Evolutionary conservation across 1,140 invertebrate genomes (phyloP).

Genomic region (Heliconius congener): DNA sequence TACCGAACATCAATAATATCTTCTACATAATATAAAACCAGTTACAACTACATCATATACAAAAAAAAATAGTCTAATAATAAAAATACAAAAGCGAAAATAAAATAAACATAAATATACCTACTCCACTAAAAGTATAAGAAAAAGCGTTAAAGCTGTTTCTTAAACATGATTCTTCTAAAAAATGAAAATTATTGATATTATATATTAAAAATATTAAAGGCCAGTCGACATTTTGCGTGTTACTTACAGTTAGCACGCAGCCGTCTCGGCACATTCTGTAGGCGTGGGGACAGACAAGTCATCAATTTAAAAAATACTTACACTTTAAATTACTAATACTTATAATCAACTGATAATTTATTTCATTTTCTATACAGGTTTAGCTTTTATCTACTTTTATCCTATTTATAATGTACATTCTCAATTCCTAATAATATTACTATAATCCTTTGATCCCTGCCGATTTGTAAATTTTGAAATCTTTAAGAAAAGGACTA

Average conservation of each 20-base stretch:
- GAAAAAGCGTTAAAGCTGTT: too few species aligned
- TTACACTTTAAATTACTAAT: neutral
- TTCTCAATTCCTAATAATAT: conserved; percentile 6
- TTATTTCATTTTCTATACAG: neutral
- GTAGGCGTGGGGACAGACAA: conserved; percentile 56
- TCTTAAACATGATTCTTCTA: too few species aligned
- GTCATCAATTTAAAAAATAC: conserved; percentile 14
- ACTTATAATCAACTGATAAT: neutral
- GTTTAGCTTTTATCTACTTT: neutral
- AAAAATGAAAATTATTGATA: too few species aligned
- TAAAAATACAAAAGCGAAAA: neutral
- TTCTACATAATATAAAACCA: neutral
- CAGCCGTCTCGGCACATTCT: conserved; percentile 57
- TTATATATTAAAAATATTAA: too few species aligned
- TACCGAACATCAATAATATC: neutral
- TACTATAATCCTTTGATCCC: conserved; percentile 22
- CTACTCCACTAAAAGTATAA: too few species aligned
- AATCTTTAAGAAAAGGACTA: too few species aligned
- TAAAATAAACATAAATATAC: too few species aligned
- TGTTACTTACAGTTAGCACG: conserved; percentile 69
- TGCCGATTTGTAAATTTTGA: neutral
- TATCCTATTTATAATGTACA: neutral
- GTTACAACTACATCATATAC: neutral
- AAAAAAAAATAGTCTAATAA: neutral
- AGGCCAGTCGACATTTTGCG: conserved; percentile 4